Evolutionary conservation across 2,888 invertebrate species (phyloP), one percentile per base, ranked within the genome.

Genomic region (Aleiodes leptofemur): DNA sequence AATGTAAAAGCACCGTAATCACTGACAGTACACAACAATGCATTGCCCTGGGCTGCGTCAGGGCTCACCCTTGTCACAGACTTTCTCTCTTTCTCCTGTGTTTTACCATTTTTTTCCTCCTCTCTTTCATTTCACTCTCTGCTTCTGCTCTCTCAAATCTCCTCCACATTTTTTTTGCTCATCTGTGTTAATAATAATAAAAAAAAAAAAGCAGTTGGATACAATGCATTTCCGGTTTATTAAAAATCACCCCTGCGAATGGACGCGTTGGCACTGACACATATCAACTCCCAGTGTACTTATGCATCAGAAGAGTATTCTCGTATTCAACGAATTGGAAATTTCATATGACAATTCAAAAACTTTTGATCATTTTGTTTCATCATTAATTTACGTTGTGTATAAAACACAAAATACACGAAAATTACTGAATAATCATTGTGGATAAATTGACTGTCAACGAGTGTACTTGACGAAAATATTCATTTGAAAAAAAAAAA

Each of bases 21-120:
- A 87, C 82, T 81, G 80, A 76, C 77, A 78, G 79, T 43, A 43
- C 82, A 82, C 82, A 82, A 86, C 86, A 86, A 86, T 87, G 82
- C 80, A 81, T 16, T 61, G 76, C 81, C 82, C 66, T 48, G 11
- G 78, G 72, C 81, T 74, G 51, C 72, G 72, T 69, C 74, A 77
- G 69, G 69, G 80, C 80, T 79, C 70, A 71, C 72, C 74, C 72
- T 64, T 73, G 71, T 43, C 57, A 68, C 68, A 43, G 57, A 16
- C n/a, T 71, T 76, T 73, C 74, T 57, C 64, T 51, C 77, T 71
- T 69, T 76, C 43, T 48, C 55, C 72, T 74, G 71, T 76, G 66
- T 56, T 76, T 74, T 74, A 75, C 74, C 75, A 77, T 72, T 57
- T 73, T 76, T 75, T 73, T 53, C 23, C 23, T 64, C 50, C 64